Conservation (phyloP, 2,888 invertebrate species). For the Phaedon cochleariae region DNA sequence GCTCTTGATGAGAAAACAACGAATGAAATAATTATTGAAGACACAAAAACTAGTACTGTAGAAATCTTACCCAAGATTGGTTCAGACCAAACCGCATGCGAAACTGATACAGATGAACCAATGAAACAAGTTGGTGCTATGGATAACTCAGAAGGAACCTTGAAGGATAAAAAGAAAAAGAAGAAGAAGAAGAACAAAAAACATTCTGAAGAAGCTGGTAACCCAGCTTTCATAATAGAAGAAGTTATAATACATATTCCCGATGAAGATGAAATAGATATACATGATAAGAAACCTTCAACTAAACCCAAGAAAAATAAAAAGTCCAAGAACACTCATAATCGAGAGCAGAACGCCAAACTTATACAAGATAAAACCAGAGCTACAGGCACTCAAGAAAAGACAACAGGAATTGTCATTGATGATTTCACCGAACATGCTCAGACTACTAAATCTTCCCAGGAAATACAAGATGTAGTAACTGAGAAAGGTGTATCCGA, state of each 20-base stretch:
- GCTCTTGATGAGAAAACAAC: slow-evolving; percentile 49
- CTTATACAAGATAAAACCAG: slow-evolving; percentile 5
- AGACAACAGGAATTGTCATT: neutral
- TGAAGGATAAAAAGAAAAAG: slow-evolving; percentile 33
- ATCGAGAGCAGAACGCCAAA: neutral
- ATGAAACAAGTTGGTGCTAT: neutral
- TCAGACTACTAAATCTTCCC: neutral
- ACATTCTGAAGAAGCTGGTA: slow-evolving; percentile 31
- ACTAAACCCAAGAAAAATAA: slow-evolving; percentile 39
- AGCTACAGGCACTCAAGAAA: neutral
- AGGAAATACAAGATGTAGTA: neutral
- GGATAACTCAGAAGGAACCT: neutral
- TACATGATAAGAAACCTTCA: slow-evolving; percentile 19
- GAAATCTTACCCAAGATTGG: slow-evolving; percentile 41
- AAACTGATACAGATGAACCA: no score
- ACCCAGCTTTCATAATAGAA: slow-evolving; percentile 39
- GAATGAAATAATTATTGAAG: slow-evolving; percentile 38
- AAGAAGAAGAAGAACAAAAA: slow-evolving; percentile 44
- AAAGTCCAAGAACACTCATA: slow-evolving; percentile 33
- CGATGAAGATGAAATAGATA: slow-evolving; percentile 25
- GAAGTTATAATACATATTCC: slow-evolving; percentile 41
- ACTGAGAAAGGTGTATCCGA: no score
- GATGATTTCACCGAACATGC: neutral
- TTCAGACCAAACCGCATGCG: neutral
- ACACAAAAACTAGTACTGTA: slow-evolving; percentile 47